Percentiles rank a stretch among this genome's conserved stretches.
Conservation (phyloP, 1,140 invertebrate genomes). For the Bilobella aurantiaca region DNA sequence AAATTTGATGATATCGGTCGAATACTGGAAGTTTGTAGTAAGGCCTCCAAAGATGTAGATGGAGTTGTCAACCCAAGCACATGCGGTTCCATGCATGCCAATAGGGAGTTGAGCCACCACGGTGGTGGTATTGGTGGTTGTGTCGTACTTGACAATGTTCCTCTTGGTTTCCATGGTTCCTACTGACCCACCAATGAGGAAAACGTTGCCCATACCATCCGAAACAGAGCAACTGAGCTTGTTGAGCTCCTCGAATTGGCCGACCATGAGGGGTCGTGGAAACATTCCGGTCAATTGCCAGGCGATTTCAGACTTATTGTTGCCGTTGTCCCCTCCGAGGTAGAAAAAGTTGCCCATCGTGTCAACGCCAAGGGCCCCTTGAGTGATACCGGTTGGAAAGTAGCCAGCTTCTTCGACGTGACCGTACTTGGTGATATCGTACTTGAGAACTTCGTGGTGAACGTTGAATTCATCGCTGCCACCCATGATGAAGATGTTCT, state of each 20-base stretch:
- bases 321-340: background rate
- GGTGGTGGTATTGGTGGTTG: background rate
- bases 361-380: background rate
- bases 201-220: background rate
- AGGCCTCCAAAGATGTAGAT: background rate
- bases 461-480: background rate
- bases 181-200: background rate
- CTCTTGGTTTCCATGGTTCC: background rate
- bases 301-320: background rate
- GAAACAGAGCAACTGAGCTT: background rate
- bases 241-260: background rate
- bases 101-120: background rate
- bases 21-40: background rate
- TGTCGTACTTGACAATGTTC: background rate
- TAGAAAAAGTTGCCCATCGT: background rate
- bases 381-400: background rate
- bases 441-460: background rate
- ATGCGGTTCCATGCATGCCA: background rate
- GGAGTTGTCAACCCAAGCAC: background rate
- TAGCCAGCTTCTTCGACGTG: background rate
- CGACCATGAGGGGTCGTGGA: background rate
- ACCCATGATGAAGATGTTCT: background rate
- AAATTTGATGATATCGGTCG: background rate
- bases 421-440: background rate
- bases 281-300: background rate